Percentiles rank a stretch among this genome's conserved stretches.
Evolutionary conservation across 2,888 invertebrate genomes (phyloP).

Genomic region (Vanessa cardui): DNA sequence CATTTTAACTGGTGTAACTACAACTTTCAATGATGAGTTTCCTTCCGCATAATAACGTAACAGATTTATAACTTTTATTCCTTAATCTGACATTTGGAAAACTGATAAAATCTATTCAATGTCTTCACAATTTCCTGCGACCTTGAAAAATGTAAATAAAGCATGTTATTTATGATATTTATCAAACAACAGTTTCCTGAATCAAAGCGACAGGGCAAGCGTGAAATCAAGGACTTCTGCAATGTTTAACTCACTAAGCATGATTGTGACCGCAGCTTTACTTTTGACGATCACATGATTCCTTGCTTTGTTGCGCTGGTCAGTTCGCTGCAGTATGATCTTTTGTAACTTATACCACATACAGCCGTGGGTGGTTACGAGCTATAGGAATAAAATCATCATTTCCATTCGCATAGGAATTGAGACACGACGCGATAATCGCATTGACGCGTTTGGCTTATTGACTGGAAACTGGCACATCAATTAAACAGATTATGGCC

Average conservation of each 20-base stretch:
- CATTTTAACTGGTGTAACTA: too few relatives aligned
- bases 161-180: background rate
- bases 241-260: too few relatives aligned
- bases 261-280: too few relatives aligned
- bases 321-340: background rate
- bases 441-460: slow-evolving; percentile 45
- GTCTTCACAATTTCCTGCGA: background rate
- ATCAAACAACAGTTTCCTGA: background rate
- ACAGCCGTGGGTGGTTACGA: slow-evolving; percentile 61
- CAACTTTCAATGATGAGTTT: too few relatives aligned
- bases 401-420: slow-evolving; percentile 61
- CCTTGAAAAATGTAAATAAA: too few relatives aligned
- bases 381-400: slow-evolving; percentile 57
- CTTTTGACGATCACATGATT: too few relatives aligned
- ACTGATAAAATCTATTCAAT: background rate
- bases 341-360: slow-evolving; percentile 47
- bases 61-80: background rate
- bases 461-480: slow-evolving; percentile 43
- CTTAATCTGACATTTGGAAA: background rate
- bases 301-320: background rate
- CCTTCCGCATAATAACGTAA: too few relatives aligned
- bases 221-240: too few relatives aligned
- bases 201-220: too few relatives aligned
- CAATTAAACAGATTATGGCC: slow-evolving; percentile 46
- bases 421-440: slow-evolving; percentile 51